A percentile compares a stretch with the other conserved stretches of the same genome.
These are phyloP conservation scores for Parapristionchus giblindavisi DNA, from an alignment of 2,888 invertebrate species.

Conservation along the genomic window DNA sequence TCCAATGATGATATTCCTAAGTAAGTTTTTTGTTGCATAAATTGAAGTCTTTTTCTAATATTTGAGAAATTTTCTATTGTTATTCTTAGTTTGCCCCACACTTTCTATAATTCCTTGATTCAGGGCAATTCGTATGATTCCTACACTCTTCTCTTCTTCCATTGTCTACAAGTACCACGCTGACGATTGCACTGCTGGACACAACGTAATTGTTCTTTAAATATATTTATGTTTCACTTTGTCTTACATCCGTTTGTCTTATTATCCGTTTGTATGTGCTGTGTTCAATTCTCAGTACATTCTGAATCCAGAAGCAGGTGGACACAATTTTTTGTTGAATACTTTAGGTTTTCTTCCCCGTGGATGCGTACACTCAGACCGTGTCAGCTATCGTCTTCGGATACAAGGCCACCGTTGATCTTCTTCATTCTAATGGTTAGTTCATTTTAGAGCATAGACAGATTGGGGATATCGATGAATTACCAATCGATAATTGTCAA, in stretches of 20 bases:
- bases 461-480: neutral
- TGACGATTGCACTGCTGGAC: slow-evolving; percentile 18
- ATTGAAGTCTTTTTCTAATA: neutral
- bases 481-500: neutral
- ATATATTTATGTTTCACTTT: too few relatives aligned
- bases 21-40: neutral
- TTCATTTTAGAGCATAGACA: neutral
- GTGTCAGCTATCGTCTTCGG: slow-evolving; percentile 7
- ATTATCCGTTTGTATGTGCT: too few relatives aligned
- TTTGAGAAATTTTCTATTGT: neutral
- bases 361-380: slow-evolving; percentile 33
- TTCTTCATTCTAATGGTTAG: neutral
- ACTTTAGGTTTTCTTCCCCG: too few relatives aligned
- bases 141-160: slow-evolving; percentile 27
- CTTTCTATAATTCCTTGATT: neutral
- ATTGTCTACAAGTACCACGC: slow-evolving; percentile 36
- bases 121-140: slow-evolving; percentile 31
- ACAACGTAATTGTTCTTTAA: neutral
- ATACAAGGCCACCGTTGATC: neutral
- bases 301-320: too few relatives aligned
- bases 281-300: too few relatives aligned
- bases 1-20: neutral
- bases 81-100: neutral
- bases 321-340: too few relatives aligned
- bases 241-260: too few relatives aligned